Conservation (phyloP, 2,797 vertebrate genomes). For the Lutjanus argentimaculatus region DNA sequence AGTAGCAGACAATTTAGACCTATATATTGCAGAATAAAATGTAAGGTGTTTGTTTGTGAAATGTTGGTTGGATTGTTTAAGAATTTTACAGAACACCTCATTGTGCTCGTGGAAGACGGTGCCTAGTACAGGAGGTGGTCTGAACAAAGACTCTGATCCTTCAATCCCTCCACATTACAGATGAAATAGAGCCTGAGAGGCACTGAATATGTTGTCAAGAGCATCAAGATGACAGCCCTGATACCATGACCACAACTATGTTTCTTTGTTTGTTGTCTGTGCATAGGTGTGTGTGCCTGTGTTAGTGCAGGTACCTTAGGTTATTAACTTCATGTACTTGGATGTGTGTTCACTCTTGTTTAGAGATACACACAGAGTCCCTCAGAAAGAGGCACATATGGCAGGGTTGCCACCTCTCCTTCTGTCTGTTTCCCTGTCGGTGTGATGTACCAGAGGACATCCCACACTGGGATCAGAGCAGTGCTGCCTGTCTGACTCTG, state of each 20-base stretch:
- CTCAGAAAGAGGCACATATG: conserved; percentile 14
- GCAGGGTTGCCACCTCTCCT: conserved; percentile 9
- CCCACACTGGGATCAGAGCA: conserved; percentile 22
- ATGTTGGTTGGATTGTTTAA: too few relatives aligned
- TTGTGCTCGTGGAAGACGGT: background rate
- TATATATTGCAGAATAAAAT: too few relatives aligned
- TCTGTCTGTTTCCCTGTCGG: conserved; percentile 6
- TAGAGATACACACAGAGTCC: background rate
- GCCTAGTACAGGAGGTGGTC: too few relatives aligned
- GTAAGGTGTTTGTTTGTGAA: too few relatives aligned
- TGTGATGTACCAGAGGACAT: conserved; percentile 3
- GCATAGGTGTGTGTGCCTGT: background rate
- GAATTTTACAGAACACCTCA: too few relatives aligned
- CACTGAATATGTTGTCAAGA: background rate
- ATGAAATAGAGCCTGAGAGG: background rate
- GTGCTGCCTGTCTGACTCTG: conserved; percentile 21
- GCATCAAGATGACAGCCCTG: background rate
- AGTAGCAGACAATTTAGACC: background rate
- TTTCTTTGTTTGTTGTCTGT: background rate
- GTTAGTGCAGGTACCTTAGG: too few relatives aligned
- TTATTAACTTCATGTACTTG: too few relatives aligned
- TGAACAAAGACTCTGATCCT: background rate
- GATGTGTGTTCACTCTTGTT: too few relatives aligned
- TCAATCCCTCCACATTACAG: background rate
- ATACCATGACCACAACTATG: background rate